phyloP scores from a whole-genome alignment of 2,797 vertebrate species.

The Pterois miles region DNA sequence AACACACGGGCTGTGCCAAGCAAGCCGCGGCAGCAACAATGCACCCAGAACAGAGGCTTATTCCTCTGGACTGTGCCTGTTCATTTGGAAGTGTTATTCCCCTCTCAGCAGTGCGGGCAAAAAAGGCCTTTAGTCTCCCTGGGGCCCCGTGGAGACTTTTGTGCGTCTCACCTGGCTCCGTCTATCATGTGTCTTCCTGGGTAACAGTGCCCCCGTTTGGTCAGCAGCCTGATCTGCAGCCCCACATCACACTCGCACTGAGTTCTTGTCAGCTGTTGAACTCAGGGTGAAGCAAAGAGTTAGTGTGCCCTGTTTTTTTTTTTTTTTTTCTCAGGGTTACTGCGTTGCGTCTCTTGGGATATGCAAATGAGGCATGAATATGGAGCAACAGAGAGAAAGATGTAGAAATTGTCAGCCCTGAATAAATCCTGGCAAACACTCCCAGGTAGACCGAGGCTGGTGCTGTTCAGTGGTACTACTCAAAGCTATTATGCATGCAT shows the following conservation, averaged over 20 bases:
- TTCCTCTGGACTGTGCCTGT: slow-evolving; percentile 77
- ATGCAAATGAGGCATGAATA: slow-evolving; percentile 70
- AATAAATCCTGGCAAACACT: slow-evolving; percentile 56
- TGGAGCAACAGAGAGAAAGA: slow-evolving; percentile 59
- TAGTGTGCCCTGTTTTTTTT: slow-evolving; percentile 22
- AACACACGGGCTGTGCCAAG: slow-evolving; percentile 65
- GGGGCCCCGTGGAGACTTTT: slow-evolving; percentile 63
- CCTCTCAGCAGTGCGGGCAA: slow-evolving; percentile 78
- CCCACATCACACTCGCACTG: slow-evolving; percentile 17
- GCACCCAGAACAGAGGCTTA: slow-evolving; percentile 76
- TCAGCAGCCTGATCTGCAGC: slow-evolving; percentile 44
- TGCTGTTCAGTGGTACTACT: slow-evolving; percentile 10
- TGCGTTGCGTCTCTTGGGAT: slow-evolving; percentile 56
- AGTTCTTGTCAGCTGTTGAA: slow-evolving; percentile 62
- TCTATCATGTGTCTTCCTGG: slow-evolving; percentile 58
- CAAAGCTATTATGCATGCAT: slow-evolving; percentile 18
- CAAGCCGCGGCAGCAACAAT: slow-evolving; percentile 69
- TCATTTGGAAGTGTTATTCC: slow-evolving; percentile 83
- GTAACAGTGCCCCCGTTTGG: slow-evolving; percentile 85
- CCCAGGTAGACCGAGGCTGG: slow-evolving; percentile 28
- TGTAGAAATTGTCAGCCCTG: slow-evolving; percentile 52
- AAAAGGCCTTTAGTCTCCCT: slow-evolving; percentile 76
- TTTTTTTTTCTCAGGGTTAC: slow-evolving; percentile 36
- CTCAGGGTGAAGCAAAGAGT: slow-evolving; percentile 47
- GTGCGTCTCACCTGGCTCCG: slow-evolving; percentile 34